Percentiles rank a stretch among this genome's conserved stretches.
These are phyloP conservation scores for silkworm (Bombyx mori) DNA, from an alignment of 1,140 invertebrate genomes.

Conservation along the genomic window ASM3026992v2 NC_085110.1:14055501-14056000, in stretches of 20 bases:
- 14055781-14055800: slow-evolving; percentile 53
- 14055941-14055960: too few relatives aligned
- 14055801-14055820: neutral
- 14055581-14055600: neutral
- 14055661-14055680: slow-evolving; percentile 99
- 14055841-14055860: neutral
- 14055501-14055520: too few relatives aligned
- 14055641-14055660: slow-evolving; percentile 98
- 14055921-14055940: too few relatives aligned
- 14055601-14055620: slow-evolving; percentile 80
- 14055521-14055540: too few relatives aligned
- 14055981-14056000: too few relatives aligned
- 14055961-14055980: too few relatives aligned
- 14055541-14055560: too few relatives aligned
- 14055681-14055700: slow-evolving; percentile 95
- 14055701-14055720: slow-evolving; percentile 95
- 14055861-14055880: too few relatives aligned
- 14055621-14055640: slow-evolving; percentile 96
- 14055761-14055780: slow-evolving; percentile 98
- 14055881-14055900: too few relatives aligned
- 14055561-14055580: neutral
- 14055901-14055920: too few relatives aligned
- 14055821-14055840: neutral
- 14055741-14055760: slow-evolving; percentile 96
- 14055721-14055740: slow-evolving; percentile 96